Conservation (phyloP, 2,113 vertebrate species). For the Cryptomyrus ogoouensis region DNA sequence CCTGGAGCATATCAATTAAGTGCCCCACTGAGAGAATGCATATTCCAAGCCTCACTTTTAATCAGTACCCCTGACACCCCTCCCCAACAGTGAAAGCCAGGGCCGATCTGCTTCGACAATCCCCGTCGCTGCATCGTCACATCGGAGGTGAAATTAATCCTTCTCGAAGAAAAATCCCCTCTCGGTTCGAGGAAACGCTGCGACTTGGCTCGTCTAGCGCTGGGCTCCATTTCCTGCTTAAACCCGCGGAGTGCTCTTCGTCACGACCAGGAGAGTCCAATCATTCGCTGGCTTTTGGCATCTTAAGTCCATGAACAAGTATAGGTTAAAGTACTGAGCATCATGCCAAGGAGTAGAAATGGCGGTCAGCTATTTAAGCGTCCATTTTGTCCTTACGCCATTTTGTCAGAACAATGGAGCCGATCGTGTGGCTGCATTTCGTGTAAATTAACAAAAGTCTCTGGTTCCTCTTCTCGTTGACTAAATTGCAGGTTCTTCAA, state of each 20-base stretch:
- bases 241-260: neutral
- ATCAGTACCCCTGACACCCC: neutral
- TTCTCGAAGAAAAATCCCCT: neutral
- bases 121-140: neutral
- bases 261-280: neutral
- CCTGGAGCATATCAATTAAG: neutral
- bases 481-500: neutral
- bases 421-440: neutral
- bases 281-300: neutral
- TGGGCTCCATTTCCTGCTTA: neutral
- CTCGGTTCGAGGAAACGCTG: neutral
- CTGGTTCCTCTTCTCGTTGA: neutral
- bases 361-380: conserved; percentile 7
- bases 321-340: neutral
- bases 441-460: neutral
- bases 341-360: conserved; percentile 5
- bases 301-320: neutral
- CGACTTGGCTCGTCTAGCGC: neutral
- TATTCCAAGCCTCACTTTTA: neutral
- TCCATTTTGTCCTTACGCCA: conserved; percentile 26
- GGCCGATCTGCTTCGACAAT: neutral
- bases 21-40: neutral
- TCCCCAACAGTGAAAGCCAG: neutral
- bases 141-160: neutral
- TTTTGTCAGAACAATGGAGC: conserved; percentile 9